phyloP scores from a whole-genome alignment of 2,113 vertebrate species.

The Etia nguti region DNA sequence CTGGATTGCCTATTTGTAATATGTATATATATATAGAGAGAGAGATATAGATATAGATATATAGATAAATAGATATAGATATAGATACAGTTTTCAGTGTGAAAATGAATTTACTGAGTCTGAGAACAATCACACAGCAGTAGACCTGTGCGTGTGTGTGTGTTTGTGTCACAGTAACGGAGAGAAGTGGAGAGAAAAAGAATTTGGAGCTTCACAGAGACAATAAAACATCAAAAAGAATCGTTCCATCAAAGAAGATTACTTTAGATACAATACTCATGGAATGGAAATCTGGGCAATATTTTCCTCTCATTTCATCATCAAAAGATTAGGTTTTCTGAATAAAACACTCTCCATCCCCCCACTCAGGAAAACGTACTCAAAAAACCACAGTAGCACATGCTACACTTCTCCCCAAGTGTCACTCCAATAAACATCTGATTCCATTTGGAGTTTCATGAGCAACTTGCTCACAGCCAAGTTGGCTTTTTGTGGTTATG shows the following conservation, averaged over 20 bases:
- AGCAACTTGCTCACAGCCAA: not conserved
- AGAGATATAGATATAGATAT: too few relatives aligned
- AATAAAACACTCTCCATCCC: not conserved
- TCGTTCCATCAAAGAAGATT: conserved; percentile 16
- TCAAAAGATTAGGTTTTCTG: conserved; percentile 40
- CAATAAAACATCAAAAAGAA: conserved; percentile 41
- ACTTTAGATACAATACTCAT: conserved; percentile 18
- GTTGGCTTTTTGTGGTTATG: not conserved
- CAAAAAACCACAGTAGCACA: not conserved
- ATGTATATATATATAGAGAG: too few relatives aligned
- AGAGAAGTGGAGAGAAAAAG: not conserved
- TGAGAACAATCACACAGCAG: not conserved
- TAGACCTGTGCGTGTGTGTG: not conserved
- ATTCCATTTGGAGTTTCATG: not conserved
- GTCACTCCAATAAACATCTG: not conserved
- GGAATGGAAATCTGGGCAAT: conserved; percentile 27
- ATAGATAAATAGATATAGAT: too few relatives aligned
- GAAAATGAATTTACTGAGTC: not conserved
- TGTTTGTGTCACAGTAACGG: not conserved
- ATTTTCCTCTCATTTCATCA: conserved; percentile 46
- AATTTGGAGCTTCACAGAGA: not conserved
- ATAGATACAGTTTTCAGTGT: not conserved
- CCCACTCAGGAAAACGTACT: not conserved
- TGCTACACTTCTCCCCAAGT: not conserved
- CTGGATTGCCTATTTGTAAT: not conserved